Conservation (phyloP, 2,113 vertebrate genomes). For the Petromus typicus region DNA sequence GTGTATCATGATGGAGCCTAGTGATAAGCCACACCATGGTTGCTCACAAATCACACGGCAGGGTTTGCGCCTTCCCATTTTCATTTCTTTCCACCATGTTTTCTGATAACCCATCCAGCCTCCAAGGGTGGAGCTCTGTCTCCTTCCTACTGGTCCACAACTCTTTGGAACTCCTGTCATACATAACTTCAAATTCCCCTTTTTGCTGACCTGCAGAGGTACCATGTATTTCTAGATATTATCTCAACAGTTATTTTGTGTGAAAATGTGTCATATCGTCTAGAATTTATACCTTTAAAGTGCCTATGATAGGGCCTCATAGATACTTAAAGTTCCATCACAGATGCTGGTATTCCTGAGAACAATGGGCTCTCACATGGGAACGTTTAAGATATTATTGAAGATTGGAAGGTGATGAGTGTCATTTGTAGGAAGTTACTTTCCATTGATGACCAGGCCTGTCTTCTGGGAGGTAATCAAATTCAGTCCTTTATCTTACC, state of each 20-base stretch:
- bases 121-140: neutral
- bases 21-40: neutral
- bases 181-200: neutral
- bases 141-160: neutral
- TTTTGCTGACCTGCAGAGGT: neutral
- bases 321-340: neutral
- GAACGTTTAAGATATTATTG: neutral
- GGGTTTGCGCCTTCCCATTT: neutral
- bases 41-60: neutral
- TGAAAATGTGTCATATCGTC: neutral
- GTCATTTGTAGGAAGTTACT: neutral
- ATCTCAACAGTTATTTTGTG: neutral
- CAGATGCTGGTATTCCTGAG: neutral
- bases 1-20: neutral
- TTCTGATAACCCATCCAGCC: neutral
- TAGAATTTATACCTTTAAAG: neutral
- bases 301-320: neutral
- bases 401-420: neutral
- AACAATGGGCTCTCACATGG: neutral
- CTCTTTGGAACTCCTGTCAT: fast-evolving
- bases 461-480: neutral
- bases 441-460: neutral
- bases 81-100: neutral
- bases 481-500: neutral
- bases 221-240: neutral